phyloP scores from a whole-genome alignment of 2,113 vertebrate species.

The Scopus umbretta region DNA sequence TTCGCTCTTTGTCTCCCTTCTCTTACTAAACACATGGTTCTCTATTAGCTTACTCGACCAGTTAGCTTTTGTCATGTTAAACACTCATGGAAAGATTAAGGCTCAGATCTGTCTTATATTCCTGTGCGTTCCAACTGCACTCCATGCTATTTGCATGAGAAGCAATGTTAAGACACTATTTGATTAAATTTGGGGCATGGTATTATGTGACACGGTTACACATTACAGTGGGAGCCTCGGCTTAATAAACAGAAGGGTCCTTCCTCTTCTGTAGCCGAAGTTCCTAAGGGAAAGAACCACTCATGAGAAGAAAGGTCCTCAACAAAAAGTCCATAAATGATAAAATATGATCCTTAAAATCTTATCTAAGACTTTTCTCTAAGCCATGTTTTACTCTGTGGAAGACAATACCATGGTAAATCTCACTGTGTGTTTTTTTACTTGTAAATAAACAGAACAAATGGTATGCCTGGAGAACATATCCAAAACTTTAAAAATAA shows the following conservation, averaged over 20 bases:
- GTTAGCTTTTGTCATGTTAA: constrained; percentile 47
- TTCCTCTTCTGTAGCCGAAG: neutral
- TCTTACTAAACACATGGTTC: neutral
- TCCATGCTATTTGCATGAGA: neutral
- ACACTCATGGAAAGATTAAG: neutral
- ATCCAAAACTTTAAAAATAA: neutral
- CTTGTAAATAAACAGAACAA: neutral
- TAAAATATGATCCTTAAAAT: neutral
- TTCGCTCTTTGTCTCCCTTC: neutral
- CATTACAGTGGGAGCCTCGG: neutral
- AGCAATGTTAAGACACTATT: neutral
- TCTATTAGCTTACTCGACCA: neutral
- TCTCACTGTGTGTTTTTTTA: neutral
- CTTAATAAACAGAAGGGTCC: neutral
- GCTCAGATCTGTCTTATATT: neutral
- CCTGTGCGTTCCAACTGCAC: neutral
- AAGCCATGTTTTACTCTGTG: neutral
- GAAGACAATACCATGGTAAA: neutral
- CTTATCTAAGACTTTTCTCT: neutral
- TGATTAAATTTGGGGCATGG: neutral
- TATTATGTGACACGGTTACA: neutral
- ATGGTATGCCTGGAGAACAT: neutral
- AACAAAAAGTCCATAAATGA: neutral
- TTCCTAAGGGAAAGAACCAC: neutral
- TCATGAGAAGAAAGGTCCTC: neutral